Conservation (phyloP, 2,888 invertebrate genomes). For the Isoperla grammatica region DNA sequence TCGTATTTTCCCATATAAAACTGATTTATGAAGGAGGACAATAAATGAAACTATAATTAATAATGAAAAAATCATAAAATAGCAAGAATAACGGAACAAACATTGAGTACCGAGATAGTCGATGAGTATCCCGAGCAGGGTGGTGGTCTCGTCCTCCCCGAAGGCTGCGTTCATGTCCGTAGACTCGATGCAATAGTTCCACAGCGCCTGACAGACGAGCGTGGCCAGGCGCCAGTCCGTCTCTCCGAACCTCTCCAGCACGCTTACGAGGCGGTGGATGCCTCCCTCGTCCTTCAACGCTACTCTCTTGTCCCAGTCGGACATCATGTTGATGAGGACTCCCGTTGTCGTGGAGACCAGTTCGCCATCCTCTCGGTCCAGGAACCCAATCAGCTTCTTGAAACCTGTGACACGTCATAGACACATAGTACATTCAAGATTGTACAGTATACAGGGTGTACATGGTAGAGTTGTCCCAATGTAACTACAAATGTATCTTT, state of each 20-base stretch:
- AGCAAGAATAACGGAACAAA: too few relatives aligned
- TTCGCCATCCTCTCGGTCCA: slow-evolving; percentile 58
- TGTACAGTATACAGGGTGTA: too few relatives aligned
- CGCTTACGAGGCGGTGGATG: slow-evolving; percentile 38
- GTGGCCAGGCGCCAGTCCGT: slow-evolving; percentile 64
- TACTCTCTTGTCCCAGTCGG: slow-evolving; percentile 51
- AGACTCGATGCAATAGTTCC: slow-evolving; percentile 61
- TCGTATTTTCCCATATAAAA: too few relatives aligned
- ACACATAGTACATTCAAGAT: too few relatives aligned
- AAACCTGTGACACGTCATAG: slow-evolving; percentile 1
- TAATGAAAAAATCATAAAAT: too few relatives aligned
- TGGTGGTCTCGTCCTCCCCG: slow-evolving; percentile 49
- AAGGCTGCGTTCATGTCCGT: slow-evolving; percentile 47
- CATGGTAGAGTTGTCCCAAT: too few relatives aligned
- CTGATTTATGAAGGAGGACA: too few relatives aligned
- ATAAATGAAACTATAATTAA: too few relatives aligned
- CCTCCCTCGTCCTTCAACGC: slow-evolving; percentile 51
- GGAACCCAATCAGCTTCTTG: slow-evolving; percentile 49
- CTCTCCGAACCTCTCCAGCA: slow-evolving; percentile 37
- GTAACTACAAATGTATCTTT: too few relatives aligned
- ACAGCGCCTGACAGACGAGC: slow-evolving; percentile 68
- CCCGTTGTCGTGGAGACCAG: slow-evolving; percentile 73
- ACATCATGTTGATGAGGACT: slow-evolving; percentile 73
- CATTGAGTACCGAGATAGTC: slow-evolving; percentile 53
- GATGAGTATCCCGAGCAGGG: slow-evolving; percentile 49